These are phyloP conservation scores for Sternotherus odoratus DNA, from an alignment of 2,797 vertebrate species.

Conservation along the genomic window DNA sequence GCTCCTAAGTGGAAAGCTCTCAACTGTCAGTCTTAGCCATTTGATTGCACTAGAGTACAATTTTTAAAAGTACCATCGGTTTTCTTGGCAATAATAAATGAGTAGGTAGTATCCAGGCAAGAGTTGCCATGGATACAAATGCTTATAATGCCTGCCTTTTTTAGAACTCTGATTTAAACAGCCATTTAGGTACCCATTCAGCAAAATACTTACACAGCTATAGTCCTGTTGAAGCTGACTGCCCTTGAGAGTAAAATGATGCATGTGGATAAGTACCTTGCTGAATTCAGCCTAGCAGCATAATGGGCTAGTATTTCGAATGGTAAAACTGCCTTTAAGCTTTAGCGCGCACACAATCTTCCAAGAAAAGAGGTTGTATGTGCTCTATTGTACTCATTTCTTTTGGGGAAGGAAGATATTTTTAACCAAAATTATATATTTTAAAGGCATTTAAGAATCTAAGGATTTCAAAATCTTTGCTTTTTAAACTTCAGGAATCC, in stretches of 20 bases:
- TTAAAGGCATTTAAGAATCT: constrained; percentile 2
- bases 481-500: constrained; percentile 61
- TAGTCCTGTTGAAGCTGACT: background rate
- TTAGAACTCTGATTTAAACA: background rate
- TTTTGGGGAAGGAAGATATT: constrained; percentile 4
- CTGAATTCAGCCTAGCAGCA: background rate
- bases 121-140: constrained; percentile 39
- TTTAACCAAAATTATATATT: background rate
- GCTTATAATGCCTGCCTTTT: constrained; percentile 54
- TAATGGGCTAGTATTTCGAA: background rate
- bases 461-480: constrained; percentile 10
- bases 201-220: background rate
- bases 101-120: constrained; percentile 64
- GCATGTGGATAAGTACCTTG: background rate
- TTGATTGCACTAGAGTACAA: constrained; percentile 50
- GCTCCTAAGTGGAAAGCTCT: constrained; percentile 80
- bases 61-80: constrained; percentile 46
- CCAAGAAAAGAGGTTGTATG: background rate
- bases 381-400: background rate
- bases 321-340: background rate
- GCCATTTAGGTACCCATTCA: background rate
- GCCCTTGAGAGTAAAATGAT: background rate
- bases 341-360: background rate
- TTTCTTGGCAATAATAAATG: constrained; percentile 79
- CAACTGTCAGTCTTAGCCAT: constrained; percentile 70